Evolutionary conservation across 2,888 invertebrate species (phyloP).

Genomic region (Ctenicera cuprea): DNA sequence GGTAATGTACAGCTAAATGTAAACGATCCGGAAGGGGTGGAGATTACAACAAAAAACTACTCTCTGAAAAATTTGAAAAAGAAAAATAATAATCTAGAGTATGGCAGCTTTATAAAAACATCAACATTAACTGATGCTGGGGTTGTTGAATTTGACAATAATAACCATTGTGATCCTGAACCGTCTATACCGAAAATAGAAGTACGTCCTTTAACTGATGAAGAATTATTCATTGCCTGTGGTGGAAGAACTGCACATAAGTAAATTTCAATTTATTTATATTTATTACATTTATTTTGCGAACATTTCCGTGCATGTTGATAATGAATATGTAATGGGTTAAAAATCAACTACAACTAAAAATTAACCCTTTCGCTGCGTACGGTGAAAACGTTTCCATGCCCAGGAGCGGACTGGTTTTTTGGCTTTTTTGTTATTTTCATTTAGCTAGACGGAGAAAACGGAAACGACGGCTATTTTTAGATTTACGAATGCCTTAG

Average conservation of each 20-base stretch:
- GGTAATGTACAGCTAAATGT: constrained; percentile 45
- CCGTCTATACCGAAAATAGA: neutral
- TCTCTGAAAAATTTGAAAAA: constrained; percentile 65
- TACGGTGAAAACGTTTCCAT: too few species aligned
- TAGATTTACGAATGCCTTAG: too few species aligned
- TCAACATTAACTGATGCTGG: constrained; percentile 70
- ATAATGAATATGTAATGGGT: too few species aligned
- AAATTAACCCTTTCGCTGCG: too few species aligned
- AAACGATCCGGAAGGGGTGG: constrained; percentile 61
- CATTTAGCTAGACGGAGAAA: too few species aligned
- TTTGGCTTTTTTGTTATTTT: too few species aligned
- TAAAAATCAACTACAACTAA: too few species aligned
- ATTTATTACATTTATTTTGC: too few species aligned
- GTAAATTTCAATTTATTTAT: constrained; percentile 70
- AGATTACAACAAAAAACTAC: constrained; percentile 69
- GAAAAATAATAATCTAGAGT: constrained; percentile 64
- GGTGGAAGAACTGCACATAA: constrained; percentile 90
- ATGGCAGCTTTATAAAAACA: constrained; percentile 73
- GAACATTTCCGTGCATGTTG: too few species aligned
- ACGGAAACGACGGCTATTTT: too few species aligned
- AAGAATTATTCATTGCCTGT: constrained; percentile 86
- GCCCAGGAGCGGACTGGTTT: too few species aligned
- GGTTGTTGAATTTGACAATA: constrained; percentile 58
- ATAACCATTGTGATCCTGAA: constrained; percentile 49
- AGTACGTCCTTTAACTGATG: constrained; percentile 80